Conservation (phyloP, 2,113 vertebrate genomes). For the Anhinga rufa region DNA sequence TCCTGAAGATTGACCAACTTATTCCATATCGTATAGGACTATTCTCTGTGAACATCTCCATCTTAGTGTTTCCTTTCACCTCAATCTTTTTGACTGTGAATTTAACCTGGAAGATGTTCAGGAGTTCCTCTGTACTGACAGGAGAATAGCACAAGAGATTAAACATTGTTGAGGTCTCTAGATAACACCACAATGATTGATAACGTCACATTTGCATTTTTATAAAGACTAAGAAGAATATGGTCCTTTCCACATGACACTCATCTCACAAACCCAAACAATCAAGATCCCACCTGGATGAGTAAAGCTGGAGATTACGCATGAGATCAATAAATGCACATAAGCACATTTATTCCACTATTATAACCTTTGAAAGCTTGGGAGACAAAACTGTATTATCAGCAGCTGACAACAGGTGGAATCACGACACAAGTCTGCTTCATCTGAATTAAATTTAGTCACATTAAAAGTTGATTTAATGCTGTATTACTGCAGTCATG, state of each 20-base stretch:
- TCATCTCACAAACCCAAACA: neutral
- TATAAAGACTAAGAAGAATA: neutral
- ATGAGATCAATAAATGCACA: neutral
- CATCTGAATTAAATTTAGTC: neutral
- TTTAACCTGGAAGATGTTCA: neutral
- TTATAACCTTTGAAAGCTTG: neutral
- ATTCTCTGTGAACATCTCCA: neutral
- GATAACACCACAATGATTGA: neutral
- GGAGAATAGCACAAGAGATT: neutral
- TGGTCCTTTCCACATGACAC: neutral
- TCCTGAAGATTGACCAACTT: neutral
- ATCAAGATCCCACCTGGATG: neutral
- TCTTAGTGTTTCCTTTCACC: neutral
- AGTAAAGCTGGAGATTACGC: neutral
- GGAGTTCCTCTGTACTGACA: neutral
- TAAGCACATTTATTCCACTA: neutral
- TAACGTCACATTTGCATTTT: neutral
- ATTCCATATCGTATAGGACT: neutral
- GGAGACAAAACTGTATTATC: neutral
- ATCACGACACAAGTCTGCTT: neutral
- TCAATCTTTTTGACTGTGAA: neutral
- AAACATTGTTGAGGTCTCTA: neutral
- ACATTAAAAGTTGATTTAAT: neutral
- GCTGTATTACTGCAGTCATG: neutral
- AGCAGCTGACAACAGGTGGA: neutral